Evolutionary conservation across 2,888 invertebrate genomes (phyloP).

Genomic region (Drosophila anceps): DNA sequence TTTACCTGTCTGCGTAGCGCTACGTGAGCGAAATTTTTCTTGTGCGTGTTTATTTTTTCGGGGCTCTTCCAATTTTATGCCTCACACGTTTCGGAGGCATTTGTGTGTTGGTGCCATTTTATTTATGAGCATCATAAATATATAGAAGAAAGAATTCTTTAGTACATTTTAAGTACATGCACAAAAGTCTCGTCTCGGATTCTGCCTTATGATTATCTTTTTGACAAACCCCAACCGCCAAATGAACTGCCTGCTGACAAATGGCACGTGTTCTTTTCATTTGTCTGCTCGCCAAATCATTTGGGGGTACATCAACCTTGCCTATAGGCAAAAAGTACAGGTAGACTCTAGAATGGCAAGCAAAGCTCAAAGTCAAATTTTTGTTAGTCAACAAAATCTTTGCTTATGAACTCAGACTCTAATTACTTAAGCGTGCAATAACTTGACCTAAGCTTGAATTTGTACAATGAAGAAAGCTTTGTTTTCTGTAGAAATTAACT

Average conservation of each 20-base stretch:
- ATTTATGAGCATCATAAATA: slow-evolving; percentile 79
- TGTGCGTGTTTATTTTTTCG: slow-evolving; percentile 31
- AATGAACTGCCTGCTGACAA: slow-evolving; percentile 58
- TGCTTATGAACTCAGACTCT: not conserved
- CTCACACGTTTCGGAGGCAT: slow-evolving; percentile 66
- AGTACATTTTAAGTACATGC: slow-evolving; percentile 58
- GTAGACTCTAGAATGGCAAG: not conserved
- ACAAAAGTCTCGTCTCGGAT: slow-evolving; percentile 14
- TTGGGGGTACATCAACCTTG: slow-evolving; percentile 44
- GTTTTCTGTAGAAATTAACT: not conserved
- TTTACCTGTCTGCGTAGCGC: slow-evolving; percentile 39
- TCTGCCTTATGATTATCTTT: slow-evolving; percentile 68
- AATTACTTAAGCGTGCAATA: slow-evolving; percentile 12
- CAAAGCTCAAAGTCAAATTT: not conserved
- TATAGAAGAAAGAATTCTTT: slow-evolving; percentile 56
- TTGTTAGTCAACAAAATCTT: not conserved
- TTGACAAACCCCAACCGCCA: slow-evolving; percentile 47
- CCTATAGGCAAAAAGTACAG: slow-evolving; percentile 3
- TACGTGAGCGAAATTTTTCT: slow-evolving; percentile 64
- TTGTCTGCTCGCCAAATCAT: slow-evolving; percentile 29
- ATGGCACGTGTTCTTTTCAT: slow-evolving; percentile 67
- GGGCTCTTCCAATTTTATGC: slow-evolving; percentile 61
- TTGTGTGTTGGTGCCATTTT: slow-evolving; percentile 62
- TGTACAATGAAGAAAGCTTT: not conserved
- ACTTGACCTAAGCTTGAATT: not conserved